These are phyloP conservation scores for Mesoclemmys tuberculata DNA, from an alignment of 2,113 vertebrate genomes.

Conservation along the genomic window DNA sequence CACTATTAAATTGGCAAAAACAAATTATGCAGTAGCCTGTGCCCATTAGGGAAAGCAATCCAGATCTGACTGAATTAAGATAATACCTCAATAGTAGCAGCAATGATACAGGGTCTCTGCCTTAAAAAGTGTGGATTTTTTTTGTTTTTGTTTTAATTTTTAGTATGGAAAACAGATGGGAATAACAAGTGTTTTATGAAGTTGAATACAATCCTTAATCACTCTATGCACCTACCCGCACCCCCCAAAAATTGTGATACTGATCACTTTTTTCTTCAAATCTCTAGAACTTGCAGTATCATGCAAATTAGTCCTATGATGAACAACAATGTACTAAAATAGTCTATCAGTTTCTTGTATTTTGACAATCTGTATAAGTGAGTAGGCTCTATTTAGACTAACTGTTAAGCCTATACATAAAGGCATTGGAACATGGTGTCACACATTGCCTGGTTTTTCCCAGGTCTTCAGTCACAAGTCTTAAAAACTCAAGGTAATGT, in stretches of 20 bases:
- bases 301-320: neutral
- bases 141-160: neutral
- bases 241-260: neutral
- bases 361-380: neutral
- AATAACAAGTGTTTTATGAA: neutral
- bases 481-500: neutral
- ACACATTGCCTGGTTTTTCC: no score
- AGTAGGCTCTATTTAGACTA: neutral
- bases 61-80: neutral
- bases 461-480: neutral
- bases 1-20: neutral
- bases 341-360: neutral
- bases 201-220: neutral
- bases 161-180: neutral
- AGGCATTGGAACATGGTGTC: neutral
- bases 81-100: neutral
- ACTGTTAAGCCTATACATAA: neutral
- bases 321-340: neutral
- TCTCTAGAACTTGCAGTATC: neutral
- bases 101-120: neutral
- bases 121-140: no score
- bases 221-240: neutral
- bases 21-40: neutral
- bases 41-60: neutral
- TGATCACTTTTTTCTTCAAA: neutral